These are phyloP conservation scores for Sepioteuthis lessoniana DNA, from an alignment of 2,888 invertebrate species.

Conservation along the genomic window DNA sequence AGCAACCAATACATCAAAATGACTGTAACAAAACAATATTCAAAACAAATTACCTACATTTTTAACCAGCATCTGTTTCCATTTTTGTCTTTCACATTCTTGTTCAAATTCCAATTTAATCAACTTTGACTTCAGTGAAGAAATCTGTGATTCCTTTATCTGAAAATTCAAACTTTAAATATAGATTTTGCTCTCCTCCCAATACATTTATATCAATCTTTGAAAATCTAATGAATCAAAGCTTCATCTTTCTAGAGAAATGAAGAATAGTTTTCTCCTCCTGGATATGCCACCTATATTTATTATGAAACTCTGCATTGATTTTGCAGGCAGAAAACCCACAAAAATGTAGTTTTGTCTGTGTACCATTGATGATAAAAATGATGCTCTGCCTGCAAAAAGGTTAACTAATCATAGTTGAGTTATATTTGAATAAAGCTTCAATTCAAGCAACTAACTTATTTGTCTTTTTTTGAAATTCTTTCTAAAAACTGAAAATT, in stretches of 20 bases:
- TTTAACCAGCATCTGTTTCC: neutral
- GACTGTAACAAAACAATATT: neutral
- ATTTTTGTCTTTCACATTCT: neutral
- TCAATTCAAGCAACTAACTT: too few relatives aligned
- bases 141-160: slow-evolving; percentile 11
- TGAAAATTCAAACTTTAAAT: neutral
- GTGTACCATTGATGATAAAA: too few relatives aligned
- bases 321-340: too few relatives aligned
- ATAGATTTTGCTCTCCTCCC: neutral
- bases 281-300: too few relatives aligned
- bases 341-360: too few relatives aligned
- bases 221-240: neutral
- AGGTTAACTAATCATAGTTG: too few relatives aligned
- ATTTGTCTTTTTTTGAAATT: neutral
- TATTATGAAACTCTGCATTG: too few relatives aligned
- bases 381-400: too few relatives aligned
- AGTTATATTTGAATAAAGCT: too few relatives aligned
- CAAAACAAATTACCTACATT: neutral
- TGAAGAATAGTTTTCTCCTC: too few relatives aligned
- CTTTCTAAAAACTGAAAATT: neutral
- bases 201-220: neutral
- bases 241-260: too few relatives aligned
- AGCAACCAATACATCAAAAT: too few relatives aligned
- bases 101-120: neutral
- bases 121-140: neutral